Percentiles rank a stretch among this genome's conserved stretches.
These are phyloP conservation scores for Pollenia amentaria DNA, from an alignment of 2,888 invertebrate genomes.

Conservation along the genomic window DNA sequence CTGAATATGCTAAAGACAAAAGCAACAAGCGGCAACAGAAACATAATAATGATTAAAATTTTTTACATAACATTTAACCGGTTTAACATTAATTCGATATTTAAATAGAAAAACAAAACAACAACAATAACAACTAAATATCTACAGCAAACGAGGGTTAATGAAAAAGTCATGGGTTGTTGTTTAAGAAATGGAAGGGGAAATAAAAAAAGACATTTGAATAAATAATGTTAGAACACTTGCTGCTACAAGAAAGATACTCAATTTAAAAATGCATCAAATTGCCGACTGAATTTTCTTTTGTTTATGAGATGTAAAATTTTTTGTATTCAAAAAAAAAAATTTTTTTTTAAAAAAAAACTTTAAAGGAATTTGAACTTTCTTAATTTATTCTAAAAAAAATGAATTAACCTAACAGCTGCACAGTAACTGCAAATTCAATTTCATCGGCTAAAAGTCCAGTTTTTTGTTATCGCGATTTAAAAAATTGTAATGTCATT, in stretches of 20 bases:
- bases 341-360: background rate
- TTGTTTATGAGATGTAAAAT: background rate
- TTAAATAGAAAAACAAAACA: conserved; percentile 38
- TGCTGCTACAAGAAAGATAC: background rate
- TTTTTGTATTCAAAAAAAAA: background rate
- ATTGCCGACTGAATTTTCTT: background rate
- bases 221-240: background rate
- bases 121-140: conserved; percentile 8
- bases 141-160: conserved; percentile 50
- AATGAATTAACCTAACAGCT: no score
- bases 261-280: background rate
- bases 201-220: background rate
- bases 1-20: background rate
- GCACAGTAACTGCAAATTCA: no score
- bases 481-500: no score
- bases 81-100: conserved; percentile 67
- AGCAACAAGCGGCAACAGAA: conserved; percentile 55
- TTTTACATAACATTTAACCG: conserved; percentile 82
- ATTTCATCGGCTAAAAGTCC: no score
- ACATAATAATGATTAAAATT: conserved; percentile 68
- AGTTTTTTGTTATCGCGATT: no score
- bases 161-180: conserved; percentile 8
- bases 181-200: background rate
- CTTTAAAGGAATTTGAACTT: conserved; percentile 3
- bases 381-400: background rate